A percentile compares a stretch with the other conserved stretches of the same genome.
These are phyloP conservation scores for Aphidius colemani DNA, from an alignment of 2,888 invertebrate species.

Conservation along the genomic window DNA sequence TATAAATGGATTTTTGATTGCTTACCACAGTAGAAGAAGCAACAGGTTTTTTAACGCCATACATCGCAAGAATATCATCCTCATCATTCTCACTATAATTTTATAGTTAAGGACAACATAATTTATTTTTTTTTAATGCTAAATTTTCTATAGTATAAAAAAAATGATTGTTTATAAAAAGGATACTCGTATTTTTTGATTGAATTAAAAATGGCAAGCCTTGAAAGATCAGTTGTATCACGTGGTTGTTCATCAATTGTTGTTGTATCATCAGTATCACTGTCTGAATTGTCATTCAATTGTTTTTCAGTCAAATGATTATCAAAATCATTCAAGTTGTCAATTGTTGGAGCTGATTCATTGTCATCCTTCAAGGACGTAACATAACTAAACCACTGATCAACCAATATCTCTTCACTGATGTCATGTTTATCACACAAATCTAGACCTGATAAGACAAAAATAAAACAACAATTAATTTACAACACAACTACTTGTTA, in stretches of 20 bases:
- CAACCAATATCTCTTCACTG: slow-evolving; percentile 47
- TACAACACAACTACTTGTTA: no score
- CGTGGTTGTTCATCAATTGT: slow-evolving; percentile 19
- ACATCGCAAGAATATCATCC: slow-evolving; percentile 44
- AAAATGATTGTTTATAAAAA: slow-evolving; percentile 31
- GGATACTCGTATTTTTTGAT: slow-evolving; percentile 41
- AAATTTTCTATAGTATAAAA: no score
- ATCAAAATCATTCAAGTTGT: slow-evolving; percentile 44
- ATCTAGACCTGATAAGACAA: slow-evolving; percentile 44
- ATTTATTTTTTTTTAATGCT: not conserved
- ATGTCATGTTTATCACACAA: slow-evolving; percentile 44
- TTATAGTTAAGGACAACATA: slow-evolving; percentile 14
- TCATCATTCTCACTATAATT: slow-evolving; percentile 23
- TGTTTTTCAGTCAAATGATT: not conserved
- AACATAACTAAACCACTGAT: slow-evolving; percentile 52
- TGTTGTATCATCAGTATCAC: slow-evolving; percentile 4
- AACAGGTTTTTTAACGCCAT: slow-evolving; percentile 36
- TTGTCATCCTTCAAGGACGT: slow-evolving; percentile 32
- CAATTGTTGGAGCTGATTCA: slow-evolving; percentile 41
- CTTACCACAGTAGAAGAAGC: no score
- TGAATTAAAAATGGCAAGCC: not conserved
- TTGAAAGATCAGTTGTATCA: slow-evolving; percentile 7
- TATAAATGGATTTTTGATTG: no score
- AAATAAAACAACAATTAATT: no score
- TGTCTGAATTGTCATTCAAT: not conserved